A percentile compares a stretch with the other conserved stretches of the same genome.
Conservation (phyloP, 1,140 invertebrate species). For the Copidosoma floridanum region DNA sequence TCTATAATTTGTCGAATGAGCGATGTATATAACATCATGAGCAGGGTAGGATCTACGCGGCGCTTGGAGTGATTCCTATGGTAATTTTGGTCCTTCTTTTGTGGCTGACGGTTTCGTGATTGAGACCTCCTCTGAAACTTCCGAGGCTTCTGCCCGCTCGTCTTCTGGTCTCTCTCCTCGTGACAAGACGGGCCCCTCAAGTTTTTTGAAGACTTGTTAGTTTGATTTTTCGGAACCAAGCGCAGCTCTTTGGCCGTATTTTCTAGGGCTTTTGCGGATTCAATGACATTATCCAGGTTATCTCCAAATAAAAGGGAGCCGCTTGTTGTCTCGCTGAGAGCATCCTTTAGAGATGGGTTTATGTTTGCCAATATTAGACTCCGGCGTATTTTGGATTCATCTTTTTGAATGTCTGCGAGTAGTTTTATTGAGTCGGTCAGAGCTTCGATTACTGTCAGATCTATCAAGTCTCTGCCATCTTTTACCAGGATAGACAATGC, state of each 20-base stretch:
- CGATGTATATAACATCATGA: too few relatives aligned
- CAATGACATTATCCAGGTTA: constrained; percentile 8
- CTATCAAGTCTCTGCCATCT: background rate
- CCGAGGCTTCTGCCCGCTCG: background rate
- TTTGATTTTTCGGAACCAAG: background rate
- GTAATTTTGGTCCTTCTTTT: too few relatives aligned
- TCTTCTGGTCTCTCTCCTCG: background rate
- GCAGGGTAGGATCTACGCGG: too few relatives aligned
- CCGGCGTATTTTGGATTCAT: constrained; percentile 19
- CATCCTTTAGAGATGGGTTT: constrained; percentile 11
- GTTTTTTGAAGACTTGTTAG: background rate
- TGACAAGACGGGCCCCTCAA: background rate
- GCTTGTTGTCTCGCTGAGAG: background rate
- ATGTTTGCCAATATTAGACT: constrained; percentile 19
- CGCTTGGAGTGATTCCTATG: too few relatives aligned
- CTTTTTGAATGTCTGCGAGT: constrained; percentile 20
- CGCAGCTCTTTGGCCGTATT: background rate
- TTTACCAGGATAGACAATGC: background rate
- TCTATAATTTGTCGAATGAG: too few relatives aligned
- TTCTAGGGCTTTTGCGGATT: background rate
- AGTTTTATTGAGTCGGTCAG: constrained; percentile 16
- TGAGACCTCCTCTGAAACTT: background rate
- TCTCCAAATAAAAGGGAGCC: constrained; percentile 15
- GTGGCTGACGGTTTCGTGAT: too few relatives aligned
- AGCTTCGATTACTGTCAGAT: constrained; percentile 1